These are phyloP conservation scores for Oenanthe melanoleuca DNA, from an alignment of 2,113 vertebrate genomes.

Conservation along the genomic window DNA sequence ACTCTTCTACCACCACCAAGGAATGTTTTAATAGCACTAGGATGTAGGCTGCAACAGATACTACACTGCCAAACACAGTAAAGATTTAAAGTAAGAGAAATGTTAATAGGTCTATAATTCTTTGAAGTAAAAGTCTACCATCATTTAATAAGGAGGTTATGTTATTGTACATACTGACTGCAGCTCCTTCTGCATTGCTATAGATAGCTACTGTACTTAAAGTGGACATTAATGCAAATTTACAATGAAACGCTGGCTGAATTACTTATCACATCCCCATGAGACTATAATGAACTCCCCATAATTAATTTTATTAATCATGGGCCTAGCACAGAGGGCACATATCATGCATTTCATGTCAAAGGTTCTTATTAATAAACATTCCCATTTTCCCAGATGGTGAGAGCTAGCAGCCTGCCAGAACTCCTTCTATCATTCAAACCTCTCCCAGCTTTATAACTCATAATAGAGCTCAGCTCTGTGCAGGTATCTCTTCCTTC, in stretches of 20 bases:
- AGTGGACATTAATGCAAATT: conserved; percentile 67
- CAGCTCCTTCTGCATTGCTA: conserved; percentile 15
- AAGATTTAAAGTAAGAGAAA: not conserved
- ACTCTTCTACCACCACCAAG: not conserved
- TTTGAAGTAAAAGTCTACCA: conserved; percentile 33
- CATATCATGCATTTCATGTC: conserved; percentile 57
- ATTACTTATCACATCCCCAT: conserved; percentile 36
- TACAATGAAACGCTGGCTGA: conserved; percentile 41
- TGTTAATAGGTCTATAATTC: conserved; percentile 28
- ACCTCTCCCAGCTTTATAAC: conserved; percentile 13
- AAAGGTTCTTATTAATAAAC: conserved; percentile 69
- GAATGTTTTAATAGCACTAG: not conserved
- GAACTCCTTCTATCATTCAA: conserved; percentile 41
- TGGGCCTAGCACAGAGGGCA: conserved; percentile 29
- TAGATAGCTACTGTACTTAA: conserved; percentile 57
- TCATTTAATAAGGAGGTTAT: conserved; percentile 21
- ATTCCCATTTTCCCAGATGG: conserved; percentile 54
- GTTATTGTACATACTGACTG: not conserved
- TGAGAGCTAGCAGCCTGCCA: conserved; percentile 33
- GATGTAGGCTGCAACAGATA: not conserved
- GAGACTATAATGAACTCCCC: conserved; percentile 57
- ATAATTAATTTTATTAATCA: conserved; percentile 71
- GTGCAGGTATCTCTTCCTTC: not conserved
- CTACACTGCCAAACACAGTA: not conserved
- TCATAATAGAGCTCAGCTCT: not conserved